A percentile compares a stretch with the other conserved stretches of the same genome.
Conservation (phyloP, 2,797 vertebrate genomes). For the Adelosebastes latens region DNA sequence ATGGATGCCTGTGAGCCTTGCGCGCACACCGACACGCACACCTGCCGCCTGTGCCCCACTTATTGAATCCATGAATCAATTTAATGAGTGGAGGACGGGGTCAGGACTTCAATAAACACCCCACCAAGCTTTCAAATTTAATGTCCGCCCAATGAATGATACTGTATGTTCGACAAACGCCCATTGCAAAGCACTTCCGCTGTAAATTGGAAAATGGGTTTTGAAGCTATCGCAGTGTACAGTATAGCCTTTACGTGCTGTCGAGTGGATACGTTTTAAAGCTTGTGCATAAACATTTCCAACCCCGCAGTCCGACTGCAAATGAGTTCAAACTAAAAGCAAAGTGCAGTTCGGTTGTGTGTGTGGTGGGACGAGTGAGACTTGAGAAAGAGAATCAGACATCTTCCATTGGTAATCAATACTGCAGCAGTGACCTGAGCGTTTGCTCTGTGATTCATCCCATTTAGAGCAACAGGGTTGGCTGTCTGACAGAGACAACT, state of each 20-base stretch:
- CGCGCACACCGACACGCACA: slow-evolving; percentile 66
- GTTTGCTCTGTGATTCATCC: slow-evolving; percentile 76
- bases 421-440: slow-evolving; percentile 79
- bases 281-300: slow-evolving; percentile 35
- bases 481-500: slow-evolving; percentile 73
- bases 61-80: slow-evolving; percentile 88
- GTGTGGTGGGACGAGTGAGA: slow-evolving; percentile 52
- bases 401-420: slow-evolving; percentile 83
- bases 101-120: slow-evolving; percentile 86
- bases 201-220: slow-evolving; percentile 34
- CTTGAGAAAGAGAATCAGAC: slow-evolving; percentile 74
- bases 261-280: slow-evolving; percentile 15
- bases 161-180: slow-evolving; percentile 55
- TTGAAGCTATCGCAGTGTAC: slow-evolving; percentile 10
- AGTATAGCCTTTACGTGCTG: not conserved
- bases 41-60: slow-evolving; percentile 82
- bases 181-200: slow-evolving; percentile 37
- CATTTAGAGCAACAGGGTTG: slow-evolving; percentile 72
- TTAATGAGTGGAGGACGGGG: slow-evolving; percentile 84
- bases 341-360: slow-evolving; percentile 21
- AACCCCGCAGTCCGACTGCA: not conserved
- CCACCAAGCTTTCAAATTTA: slow-evolving; percentile 70
- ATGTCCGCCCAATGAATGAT: slow-evolving; percentile 69
- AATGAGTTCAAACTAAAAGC: slow-evolving; percentile 34
- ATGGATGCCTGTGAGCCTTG: slow-evolving; percentile 71